Evolutionary conservation across 2,888 invertebrate species (phyloP).

Genomic region (Orchestes rusci): DNA sequence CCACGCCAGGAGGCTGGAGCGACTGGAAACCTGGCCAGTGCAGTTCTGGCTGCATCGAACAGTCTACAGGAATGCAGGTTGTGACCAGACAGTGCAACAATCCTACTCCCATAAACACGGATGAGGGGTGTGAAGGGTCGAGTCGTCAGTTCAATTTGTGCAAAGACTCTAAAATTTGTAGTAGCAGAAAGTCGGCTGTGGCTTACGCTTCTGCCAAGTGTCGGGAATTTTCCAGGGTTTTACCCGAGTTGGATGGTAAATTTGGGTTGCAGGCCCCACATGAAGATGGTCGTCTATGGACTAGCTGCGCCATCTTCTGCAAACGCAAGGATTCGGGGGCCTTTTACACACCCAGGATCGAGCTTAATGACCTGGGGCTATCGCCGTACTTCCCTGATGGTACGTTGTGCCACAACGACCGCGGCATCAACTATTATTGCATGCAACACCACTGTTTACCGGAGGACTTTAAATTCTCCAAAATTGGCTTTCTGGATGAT

Average conservation of each 20-base stretch:
- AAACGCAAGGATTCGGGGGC: slow-evolving; percentile 56
- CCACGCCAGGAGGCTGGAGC: slow-evolving; percentile 54
- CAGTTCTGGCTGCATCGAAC: slow-evolving; percentile 58
- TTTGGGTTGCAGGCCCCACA: slow-evolving; percentile 68
- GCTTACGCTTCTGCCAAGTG: slow-evolving; percentile 61
- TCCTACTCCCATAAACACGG: slow-evolving; percentile 46
- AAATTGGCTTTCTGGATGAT: slow-evolving; percentile 51
- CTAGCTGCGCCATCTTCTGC: slow-evolving; percentile 75
- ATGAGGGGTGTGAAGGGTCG: slow-evolving; percentile 55
- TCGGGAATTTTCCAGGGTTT: slow-evolving; percentile 52
- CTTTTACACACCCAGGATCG: slow-evolving; percentile 69
- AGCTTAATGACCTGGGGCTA: slow-evolving; percentile 65
- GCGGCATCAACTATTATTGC: slow-evolving; percentile 60
- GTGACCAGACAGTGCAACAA: slow-evolving; percentile 53
- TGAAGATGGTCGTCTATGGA: slow-evolving; percentile 67
- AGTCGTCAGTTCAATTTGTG: slow-evolving; percentile 60
- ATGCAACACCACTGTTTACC: slow-evolving; percentile 69
- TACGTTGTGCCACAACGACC: slow-evolving; percentile 69
- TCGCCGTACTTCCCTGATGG: slow-evolving; percentile 75
- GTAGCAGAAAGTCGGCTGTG: slow-evolving; percentile 47
- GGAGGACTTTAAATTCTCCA: slow-evolving; percentile 58
- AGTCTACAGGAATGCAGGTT: slow-evolving; percentile 54
- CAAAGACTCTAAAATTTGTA: slow-evolving; percentile 53
- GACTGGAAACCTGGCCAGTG: slow-evolving; percentile 59
- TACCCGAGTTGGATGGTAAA: slow-evolving; percentile 56